A percentile compares a stretch with the other conserved stretches of the same genome.
Conservation (phyloP, 2,797 vertebrate genomes). For the Botia almorhae region DNA sequence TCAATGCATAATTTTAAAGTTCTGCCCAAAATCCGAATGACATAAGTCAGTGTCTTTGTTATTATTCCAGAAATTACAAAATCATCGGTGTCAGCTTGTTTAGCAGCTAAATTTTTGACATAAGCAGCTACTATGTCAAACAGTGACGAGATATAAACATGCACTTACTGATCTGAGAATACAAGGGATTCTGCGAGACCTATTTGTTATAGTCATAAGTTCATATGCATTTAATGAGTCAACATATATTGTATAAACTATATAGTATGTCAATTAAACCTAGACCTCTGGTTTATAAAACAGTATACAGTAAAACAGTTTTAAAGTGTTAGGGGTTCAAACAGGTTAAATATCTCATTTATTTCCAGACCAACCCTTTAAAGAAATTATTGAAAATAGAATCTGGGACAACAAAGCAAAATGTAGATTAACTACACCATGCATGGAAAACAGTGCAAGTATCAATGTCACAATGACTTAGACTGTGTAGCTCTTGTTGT, state of each 20-base stretch:
- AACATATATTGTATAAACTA: too few relatives aligned
- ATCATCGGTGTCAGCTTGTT: too few relatives aligned
- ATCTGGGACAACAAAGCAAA: constrained; percentile 11
- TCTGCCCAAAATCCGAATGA: too few relatives aligned
- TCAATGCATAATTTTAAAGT: too few relatives aligned
- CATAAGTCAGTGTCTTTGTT: too few relatives aligned
- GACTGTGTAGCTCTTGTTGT: not conserved
- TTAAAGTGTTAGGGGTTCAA: not conserved
- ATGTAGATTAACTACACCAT: not conserved
- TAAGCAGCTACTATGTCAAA: too few relatives aligned
- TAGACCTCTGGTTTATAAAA: not conserved
- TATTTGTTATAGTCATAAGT: not conserved
- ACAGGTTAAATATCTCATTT: not conserved
- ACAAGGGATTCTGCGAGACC: not conserved
- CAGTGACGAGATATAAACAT: not conserved
- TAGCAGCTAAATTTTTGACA: too few relatives aligned
- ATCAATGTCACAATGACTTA: constrained; percentile 1
- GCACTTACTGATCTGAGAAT: not conserved
- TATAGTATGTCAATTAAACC: not conserved
- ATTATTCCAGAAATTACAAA: too few relatives aligned
- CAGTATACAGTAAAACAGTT: not conserved
- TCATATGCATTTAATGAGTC: not conserved
- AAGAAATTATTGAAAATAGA: constrained; percentile 25
- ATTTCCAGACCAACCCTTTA: constrained; percentile 21
- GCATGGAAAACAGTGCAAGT: not conserved